These are phyloP conservation scores for Clarias magur DNA, from an alignment of 2,113 vertebrate species.

Conservation along the genomic window DNA sequence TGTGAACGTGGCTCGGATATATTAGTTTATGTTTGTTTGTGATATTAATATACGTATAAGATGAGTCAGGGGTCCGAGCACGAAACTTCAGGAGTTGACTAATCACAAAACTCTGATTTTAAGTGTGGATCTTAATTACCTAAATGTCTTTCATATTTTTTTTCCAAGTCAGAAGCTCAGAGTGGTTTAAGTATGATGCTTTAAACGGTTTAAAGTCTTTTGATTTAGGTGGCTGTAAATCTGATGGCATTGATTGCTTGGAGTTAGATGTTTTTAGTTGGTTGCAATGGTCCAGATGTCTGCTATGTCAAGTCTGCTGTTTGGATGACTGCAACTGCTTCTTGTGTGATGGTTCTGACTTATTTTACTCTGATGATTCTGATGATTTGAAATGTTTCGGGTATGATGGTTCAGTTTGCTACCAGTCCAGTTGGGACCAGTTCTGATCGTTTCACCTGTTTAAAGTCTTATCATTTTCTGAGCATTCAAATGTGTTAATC, in stretches of 20 bases:
- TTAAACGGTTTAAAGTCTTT: neutral
- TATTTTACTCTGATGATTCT: neutral
- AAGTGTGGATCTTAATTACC: neutral
- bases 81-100: neutral
- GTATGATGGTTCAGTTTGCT: neutral
- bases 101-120: too few relatives aligned
- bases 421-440: neutral
- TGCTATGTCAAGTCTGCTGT: neutral
- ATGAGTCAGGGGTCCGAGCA: constrained; percentile 1
- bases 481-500: too few relatives aligned
- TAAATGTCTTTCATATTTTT: neutral
- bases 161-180: neutral
- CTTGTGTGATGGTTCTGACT: neutral
- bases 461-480: too few relatives aligned
- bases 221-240: neutral
- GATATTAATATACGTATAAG: neutral
- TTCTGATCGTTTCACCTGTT: neutral
- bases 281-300: neutral
- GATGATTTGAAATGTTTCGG: neutral
- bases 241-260: neutral
- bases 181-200: neutral
- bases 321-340: neutral
- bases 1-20: neutral
- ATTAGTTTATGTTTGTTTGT: neutral
- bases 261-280: neutral